These are phyloP conservation scores for Acrocyrtus sp. DNA, from an alignment of 2,888 invertebrate genomes.

Conservation along the genomic window DNA sequence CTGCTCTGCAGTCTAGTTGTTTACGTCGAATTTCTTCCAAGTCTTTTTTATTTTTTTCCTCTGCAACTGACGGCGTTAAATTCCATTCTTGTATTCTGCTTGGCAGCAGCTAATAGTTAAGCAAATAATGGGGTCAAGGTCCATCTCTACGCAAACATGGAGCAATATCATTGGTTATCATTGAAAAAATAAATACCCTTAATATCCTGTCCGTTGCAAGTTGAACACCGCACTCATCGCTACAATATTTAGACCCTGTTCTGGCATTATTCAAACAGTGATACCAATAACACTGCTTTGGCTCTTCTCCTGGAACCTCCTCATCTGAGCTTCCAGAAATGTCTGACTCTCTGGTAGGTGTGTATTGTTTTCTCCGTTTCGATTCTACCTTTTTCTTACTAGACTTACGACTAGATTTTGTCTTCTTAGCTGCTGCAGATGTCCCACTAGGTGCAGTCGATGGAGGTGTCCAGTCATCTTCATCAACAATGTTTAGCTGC, in stretches of 20 bases:
- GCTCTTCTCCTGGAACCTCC: constrained; percentile 54
- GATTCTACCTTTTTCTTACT: constrained; percentile 44
- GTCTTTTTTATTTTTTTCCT: constrained; percentile 77
- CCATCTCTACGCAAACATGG: background rate
- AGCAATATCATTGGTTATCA: too few species aligned
- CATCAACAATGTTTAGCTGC: constrained; percentile 56
- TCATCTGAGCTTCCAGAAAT: constrained; percentile 66
- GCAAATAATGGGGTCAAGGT: background rate
- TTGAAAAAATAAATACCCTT: constrained; percentile 71
- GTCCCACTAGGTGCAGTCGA: background rate
- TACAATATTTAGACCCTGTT: constrained; percentile 90
- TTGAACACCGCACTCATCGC: constrained; percentile 88
- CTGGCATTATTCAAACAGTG: constrained; percentile 83
- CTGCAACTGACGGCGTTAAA: constrained; percentile 84
- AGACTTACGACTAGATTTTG: constrained; percentile 25
- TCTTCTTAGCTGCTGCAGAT: constrained; percentile 9
- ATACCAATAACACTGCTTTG: constrained; percentile 88
- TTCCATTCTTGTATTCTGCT: constrained; percentile 95
- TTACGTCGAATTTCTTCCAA: constrained; percentile 78
- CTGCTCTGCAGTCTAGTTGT: constrained; percentile 80
- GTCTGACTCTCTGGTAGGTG: constrained; percentile 58
- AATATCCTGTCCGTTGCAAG: constrained; percentile 87
- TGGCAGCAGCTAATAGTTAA: constrained; percentile 76
- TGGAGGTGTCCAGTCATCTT: constrained; percentile 61
- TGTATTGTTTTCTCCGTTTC: constrained; percentile 25